Evolutionary conservation across 2,797 vertebrate species (phyloP).

Genomic region (Emys orbicularis): DNA sequence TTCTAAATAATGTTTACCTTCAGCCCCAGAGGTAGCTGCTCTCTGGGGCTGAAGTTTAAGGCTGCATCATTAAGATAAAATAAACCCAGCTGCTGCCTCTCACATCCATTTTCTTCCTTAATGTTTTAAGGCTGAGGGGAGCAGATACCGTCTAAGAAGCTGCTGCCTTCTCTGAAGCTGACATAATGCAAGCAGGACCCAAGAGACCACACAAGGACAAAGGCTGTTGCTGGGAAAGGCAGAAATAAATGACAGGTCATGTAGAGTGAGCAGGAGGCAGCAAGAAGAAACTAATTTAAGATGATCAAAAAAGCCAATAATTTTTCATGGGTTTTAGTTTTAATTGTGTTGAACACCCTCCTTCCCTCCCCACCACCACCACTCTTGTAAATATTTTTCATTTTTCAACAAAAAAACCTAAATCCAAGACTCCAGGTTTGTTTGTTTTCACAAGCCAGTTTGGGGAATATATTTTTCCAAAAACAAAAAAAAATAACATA

Average conservation of each 20-base stretch:
- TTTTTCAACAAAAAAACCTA: background rate
- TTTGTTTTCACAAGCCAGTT: background rate
- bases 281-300: accelerated
- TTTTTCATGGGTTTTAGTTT: background rate
- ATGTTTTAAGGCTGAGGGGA: background rate
- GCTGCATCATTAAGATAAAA: constrained; percentile 42
- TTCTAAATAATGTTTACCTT: constrained; percentile 20
- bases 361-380: too few relatives aligned
- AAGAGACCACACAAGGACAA: background rate
- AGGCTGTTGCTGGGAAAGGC: background rate
- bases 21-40: constrained; percentile 6
- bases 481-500: background rate
- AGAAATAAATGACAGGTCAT: background rate
- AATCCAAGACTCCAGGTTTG: accelerated
- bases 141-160: background rate
- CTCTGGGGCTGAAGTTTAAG: background rate
- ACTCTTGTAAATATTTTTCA: too few relatives aligned
- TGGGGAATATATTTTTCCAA: background rate
- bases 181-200: background rate
- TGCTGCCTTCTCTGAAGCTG: background rate
- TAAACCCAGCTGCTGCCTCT: background rate
- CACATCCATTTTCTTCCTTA: background rate
- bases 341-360: background rate
- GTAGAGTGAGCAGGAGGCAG: background rate
- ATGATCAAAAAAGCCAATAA: background rate